Percentiles rank a stretch among this genome's conserved stretches.
These are phyloP conservation scores for Callaeas wilsoni DNA, from an alignment of 2,113 vertebrate genomes.

Conservation along the genomic window DNA sequence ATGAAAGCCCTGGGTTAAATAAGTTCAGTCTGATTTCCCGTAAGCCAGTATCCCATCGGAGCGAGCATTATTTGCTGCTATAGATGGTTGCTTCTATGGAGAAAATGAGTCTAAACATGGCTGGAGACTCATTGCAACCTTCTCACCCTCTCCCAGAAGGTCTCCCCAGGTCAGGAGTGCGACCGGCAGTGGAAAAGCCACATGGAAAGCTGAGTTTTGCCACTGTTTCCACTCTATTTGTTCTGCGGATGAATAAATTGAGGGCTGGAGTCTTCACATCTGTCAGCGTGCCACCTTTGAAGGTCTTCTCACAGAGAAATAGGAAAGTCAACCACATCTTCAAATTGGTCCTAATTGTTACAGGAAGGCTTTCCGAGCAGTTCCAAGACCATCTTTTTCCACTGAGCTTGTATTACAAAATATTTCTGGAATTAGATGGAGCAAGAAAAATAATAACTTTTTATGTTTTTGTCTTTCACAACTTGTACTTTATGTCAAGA, in stretches of 20 bases:
- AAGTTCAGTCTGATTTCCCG: not conserved
- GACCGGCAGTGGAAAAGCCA: not conserved
- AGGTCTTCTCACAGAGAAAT: not conserved
- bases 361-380: not conserved
- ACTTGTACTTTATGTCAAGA: not conserved
- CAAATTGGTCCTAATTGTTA: slow-evolving; percentile 37
- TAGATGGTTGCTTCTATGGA: not conserved
- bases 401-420: slow-evolving; percentile 6
- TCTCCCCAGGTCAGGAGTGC: not conserved
- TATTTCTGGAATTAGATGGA: slow-evolving; percentile 20
- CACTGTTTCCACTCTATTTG: slow-evolving; percentile 23
- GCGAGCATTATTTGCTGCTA: not conserved
- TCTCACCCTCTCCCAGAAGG: not conserved
- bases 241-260: slow-evolving; percentile 18
- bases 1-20: not conserved
- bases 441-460: not conserved
- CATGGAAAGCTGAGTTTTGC: not conserved
- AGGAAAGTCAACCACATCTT: slow-evolving; percentile 26
- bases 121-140: not conserved
- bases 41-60: not conserved
- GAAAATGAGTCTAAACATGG: not conserved
- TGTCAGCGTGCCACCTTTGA: slow-evolving; percentile 44
- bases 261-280: not conserved
- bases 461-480: not conserved
- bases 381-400: slow-evolving; percentile 52